Percentiles rank a stretch among this genome's conserved stretches.
Conservation (phyloP, 2,113 vertebrate species). For the Nymphicus hollandicus region DNA sequence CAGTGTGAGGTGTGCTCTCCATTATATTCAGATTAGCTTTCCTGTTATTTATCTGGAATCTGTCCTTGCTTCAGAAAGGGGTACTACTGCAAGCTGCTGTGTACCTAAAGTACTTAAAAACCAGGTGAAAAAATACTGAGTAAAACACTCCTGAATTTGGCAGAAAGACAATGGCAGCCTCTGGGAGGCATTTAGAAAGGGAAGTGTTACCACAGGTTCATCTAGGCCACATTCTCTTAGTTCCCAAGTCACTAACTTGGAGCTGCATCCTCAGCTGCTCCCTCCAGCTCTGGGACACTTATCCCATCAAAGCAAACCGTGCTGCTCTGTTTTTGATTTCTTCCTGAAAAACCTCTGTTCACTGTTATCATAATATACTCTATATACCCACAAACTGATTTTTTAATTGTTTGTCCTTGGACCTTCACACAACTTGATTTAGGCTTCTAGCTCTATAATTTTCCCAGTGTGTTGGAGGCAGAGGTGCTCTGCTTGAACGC, state of each 20-base stretch:
- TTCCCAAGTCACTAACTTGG: background rate
- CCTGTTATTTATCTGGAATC: background rate
- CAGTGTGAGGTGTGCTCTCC: background rate
- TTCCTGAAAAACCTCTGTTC: background rate
- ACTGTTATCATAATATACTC: background rate
- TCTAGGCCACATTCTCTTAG: rapidly evolving
- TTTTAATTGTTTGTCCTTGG: rapidly evolving
- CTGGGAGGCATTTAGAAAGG: background rate
- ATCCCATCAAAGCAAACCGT: background rate
- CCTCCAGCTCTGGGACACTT: rapidly evolving
- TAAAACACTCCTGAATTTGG: rapidly evolving
- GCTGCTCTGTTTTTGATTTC: rapidly evolving
- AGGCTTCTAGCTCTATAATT: background rate
- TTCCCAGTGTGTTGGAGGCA: rapidly evolving
- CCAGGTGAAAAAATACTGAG: rapidly evolving
- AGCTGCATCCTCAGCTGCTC: background rate
- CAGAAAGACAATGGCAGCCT: background rate
- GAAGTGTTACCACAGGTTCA: background rate
- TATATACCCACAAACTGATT: background rate
- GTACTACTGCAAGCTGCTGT: background rate
- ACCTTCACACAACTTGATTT: background rate
- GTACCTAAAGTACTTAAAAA: background rate
- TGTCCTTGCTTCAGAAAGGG: background rate
- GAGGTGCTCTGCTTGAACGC: background rate
- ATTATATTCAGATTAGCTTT: background rate